Conservation (phyloP, 2,113 vertebrate genomes). For the Aleadryas rufinucha region DNA sequence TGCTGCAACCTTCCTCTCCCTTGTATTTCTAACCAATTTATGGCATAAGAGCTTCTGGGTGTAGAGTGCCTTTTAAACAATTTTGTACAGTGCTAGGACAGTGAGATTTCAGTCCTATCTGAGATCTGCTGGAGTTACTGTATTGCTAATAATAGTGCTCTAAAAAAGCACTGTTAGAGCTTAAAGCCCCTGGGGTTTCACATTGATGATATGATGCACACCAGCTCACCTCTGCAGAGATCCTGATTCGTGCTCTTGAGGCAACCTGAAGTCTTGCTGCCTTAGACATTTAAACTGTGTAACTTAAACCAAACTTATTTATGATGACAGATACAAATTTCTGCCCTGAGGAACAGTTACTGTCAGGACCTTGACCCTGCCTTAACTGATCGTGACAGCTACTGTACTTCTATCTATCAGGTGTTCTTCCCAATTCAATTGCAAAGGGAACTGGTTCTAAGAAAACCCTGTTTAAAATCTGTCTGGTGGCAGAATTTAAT, state of each 20-base stretch:
- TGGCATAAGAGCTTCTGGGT: background rate
- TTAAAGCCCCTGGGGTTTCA: background rate
- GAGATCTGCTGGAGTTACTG: background rate
- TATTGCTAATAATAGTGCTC: background rate
- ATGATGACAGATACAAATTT: background rate
- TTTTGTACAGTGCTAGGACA: background rate
- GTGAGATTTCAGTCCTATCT: background rate
- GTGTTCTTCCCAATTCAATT: background rate
- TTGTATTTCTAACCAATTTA: background rate
- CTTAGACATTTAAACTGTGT: background rate
- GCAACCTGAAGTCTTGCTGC: background rate
- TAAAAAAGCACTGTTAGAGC: background rate
- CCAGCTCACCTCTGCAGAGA: background rate
- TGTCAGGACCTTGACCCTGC: background rate
- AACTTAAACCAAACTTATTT: background rate
- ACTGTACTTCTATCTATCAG: background rate
- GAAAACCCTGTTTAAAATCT: background rate
- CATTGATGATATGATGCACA: background rate
- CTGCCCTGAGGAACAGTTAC: background rate
- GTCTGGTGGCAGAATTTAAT: background rate
- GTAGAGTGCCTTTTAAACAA: background rate
- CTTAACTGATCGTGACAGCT: background rate
- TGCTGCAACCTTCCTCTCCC: background rate
- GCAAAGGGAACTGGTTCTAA: background rate
- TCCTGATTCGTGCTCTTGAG: background rate